Conservation (phyloP, 1,140 invertebrate genomes). For the Delia radicum region DNA sequence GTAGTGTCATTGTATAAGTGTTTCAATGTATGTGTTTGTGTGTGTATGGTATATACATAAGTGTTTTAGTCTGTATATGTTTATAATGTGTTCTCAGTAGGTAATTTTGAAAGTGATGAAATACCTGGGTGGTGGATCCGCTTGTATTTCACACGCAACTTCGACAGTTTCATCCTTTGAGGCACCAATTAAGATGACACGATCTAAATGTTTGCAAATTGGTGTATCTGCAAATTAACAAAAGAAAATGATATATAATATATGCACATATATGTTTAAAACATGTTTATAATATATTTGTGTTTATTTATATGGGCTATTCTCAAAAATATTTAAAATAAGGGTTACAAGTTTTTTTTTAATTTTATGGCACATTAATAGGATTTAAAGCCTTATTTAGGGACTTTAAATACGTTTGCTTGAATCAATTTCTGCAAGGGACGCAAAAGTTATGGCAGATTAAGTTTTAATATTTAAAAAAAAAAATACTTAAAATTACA, state of each 20-base stretch:
- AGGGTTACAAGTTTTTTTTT: too few relatives aligned
- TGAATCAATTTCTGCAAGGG: too few relatives aligned
- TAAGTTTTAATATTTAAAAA: too few relatives aligned
- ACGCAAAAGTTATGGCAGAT: too few relatives aligned
- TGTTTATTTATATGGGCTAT: not conserved
- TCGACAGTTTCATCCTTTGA: constrained; percentile 79
- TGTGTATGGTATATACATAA: not conserved
- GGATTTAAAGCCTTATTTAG: too few relatives aligned
- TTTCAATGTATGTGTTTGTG: not conserved
- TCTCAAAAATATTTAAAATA: too few relatives aligned
- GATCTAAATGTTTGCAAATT: constrained; percentile 70
- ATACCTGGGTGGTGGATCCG: constrained; percentile 67
- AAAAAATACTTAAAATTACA: too few relatives aligned
- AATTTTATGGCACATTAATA: too few relatives aligned
- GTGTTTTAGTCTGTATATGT: not conserved
- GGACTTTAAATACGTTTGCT: too few relatives aligned
- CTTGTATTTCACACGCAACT: constrained; percentile 82
- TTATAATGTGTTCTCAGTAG: too few relatives aligned
- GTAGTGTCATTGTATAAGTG: too few relatives aligned
- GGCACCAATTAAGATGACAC: constrained; percentile 78
- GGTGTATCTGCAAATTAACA: constrained; percentile 70
- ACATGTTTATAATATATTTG: not conserved
- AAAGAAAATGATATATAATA: constrained; percentile 13
- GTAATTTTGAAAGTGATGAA: not conserved
- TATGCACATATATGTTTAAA: constrained; percentile 21